Evolutionary conservation across 1,140 invertebrate species (phyloP).

Genomic region (Dreissena rostriformis): DNA sequence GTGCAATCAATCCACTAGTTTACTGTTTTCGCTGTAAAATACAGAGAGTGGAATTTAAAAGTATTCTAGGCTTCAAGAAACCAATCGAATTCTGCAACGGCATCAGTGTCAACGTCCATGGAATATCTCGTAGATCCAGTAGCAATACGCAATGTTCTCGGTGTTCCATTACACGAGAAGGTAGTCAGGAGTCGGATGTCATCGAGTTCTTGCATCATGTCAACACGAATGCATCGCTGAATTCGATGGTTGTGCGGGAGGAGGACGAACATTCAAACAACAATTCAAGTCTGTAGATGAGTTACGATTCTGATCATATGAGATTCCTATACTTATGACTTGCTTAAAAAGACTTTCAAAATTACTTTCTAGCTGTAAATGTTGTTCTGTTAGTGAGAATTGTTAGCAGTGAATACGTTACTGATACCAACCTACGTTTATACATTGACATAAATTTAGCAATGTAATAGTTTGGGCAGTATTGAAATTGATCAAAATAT

Average conservation of each 20-base stretch:
- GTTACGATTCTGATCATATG: too few species aligned
- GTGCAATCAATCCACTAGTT: constrained; percentile 83
- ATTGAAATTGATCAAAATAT: too few species aligned
- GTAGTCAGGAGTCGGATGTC: constrained; percentile 62
- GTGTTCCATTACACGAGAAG: constrained; percentile 59
- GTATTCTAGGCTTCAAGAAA: constrained; percentile 55
- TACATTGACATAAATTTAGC: too few species aligned
- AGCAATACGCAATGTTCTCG: constrained; percentile 23
- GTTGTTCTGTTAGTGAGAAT: too few species aligned
- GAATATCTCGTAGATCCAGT: constrained; percentile 22
- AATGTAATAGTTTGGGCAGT: too few species aligned
- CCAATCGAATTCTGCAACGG: not conserved
- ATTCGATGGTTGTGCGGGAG: constrained; percentile 47
- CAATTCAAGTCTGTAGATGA: not conserved
- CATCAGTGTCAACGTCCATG: constrained; percentile 4
- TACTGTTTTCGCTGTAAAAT: constrained; percentile 84
- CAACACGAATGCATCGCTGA: constrained; percentile 60
- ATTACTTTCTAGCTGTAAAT: too few species aligned
- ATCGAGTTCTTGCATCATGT: constrained; percentile 48
- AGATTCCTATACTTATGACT: too few species aligned
- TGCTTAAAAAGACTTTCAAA: too few species aligned
- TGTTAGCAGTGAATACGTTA: too few species aligned
- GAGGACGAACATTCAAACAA: constrained; percentile 14
- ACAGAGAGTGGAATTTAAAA: constrained; percentile 74
- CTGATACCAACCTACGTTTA: too few species aligned